Conservation (phyloP, 2,888 invertebrate species). For the Stenolophus ochropezus region DNA sequence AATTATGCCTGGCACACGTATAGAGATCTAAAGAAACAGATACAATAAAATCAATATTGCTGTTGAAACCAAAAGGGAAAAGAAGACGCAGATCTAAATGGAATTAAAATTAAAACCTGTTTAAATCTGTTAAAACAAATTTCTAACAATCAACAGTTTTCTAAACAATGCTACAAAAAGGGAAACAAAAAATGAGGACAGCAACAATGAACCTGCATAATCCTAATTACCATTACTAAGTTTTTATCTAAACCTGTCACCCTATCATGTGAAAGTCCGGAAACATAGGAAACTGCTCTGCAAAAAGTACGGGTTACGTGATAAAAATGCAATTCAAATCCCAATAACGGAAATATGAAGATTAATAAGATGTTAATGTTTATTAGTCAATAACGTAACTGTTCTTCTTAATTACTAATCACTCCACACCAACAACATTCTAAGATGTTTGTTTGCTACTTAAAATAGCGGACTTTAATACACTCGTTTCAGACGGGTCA, state of each 20-base stretch:
- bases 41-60: no score
- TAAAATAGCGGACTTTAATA: slow-evolving; percentile 4
- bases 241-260: neutral
- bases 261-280: slow-evolving; percentile 32
- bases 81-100: no score
- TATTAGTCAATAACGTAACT: neutral
- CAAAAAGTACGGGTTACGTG: slow-evolving; percentile 5
- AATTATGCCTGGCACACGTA: no score
- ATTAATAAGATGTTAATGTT: neutral
- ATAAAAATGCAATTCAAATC: neutral
- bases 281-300: slow-evolving; percentile 2
- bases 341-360: neutral
- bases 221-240: neutral
- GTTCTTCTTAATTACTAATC: neutral
- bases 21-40: no score
- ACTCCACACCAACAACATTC: neutral
- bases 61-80: no score
- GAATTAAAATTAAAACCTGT: no score
- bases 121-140: neutral
- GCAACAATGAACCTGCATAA: slow-evolving; percentile 3
- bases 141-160: neutral
- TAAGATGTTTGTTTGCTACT: slow-evolving; percentile 2
- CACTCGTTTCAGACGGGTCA: neutral
- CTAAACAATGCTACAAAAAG: no score
- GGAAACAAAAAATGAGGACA: neutral